These are phyloP conservation scores for Pomacea maculata DNA, from an alignment of 1,140 invertebrate species.

Conservation along the genomic window DNA sequence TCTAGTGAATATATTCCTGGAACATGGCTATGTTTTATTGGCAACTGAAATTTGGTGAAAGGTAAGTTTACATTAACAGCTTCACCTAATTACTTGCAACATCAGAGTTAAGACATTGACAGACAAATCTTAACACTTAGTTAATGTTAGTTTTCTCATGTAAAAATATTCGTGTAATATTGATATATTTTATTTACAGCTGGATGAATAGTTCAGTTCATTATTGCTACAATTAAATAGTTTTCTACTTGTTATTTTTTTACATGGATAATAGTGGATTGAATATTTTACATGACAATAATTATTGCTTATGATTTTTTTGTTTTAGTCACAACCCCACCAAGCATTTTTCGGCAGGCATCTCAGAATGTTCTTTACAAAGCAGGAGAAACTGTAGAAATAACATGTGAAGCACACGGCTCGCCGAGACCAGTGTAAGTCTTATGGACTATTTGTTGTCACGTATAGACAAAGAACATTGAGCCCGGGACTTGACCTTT, in stretches of 20 bases:
- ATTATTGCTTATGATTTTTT: not conserved
- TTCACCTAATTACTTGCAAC: not conserved
- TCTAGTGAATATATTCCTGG: not conserved
- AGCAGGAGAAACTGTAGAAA: constrained; percentile 44
- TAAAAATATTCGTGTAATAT: not conserved
- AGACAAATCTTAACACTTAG: too few relatives aligned
- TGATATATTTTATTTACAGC: not conserved
- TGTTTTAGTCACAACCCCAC: constrained; percentile 39
- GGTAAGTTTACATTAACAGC: not conserved
- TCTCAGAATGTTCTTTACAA: constrained; percentile 44
- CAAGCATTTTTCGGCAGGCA: constrained; percentile 45
- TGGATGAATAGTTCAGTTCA: not conserved
- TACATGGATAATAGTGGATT: too few relatives aligned
- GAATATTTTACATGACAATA: too few relatives aligned
- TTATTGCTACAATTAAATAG: not conserved
- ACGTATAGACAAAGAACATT: too few relatives aligned
- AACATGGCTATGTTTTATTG: not conserved
- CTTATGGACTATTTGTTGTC: constrained; percentile 8
- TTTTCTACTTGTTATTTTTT: not conserved
- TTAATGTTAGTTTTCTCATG: not conserved
- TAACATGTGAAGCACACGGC: constrained; percentile 49
- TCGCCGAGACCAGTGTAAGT: constrained; percentile 52
- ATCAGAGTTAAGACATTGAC: not conserved
- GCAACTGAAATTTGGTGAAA: too few relatives aligned
- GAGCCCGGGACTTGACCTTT: too few relatives aligned